Conservation (phyloP, 2,113 vertebrate genomes). For the Camelus dromedarius region DNA sequence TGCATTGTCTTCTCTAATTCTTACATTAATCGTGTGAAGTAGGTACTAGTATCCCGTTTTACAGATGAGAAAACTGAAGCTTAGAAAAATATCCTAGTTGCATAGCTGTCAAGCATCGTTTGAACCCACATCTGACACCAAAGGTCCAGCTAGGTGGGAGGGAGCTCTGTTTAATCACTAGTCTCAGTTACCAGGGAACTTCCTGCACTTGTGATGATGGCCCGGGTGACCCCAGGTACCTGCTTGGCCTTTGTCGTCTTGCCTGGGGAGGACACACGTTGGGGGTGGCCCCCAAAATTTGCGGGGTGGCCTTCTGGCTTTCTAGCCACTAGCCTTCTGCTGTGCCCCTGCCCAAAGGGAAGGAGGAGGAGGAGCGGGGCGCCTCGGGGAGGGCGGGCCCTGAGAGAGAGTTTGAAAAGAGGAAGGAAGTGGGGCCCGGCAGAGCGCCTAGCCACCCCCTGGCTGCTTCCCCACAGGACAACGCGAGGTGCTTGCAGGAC, state of each 20-base stretch:
- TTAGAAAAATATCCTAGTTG: neutral
- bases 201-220: neutral
- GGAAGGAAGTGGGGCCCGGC: slow-evolving; percentile 88
- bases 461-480: slow-evolving; percentile 57
- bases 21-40: neutral
- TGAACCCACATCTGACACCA: neutral
- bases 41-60: neutral
- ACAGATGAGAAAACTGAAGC: neutral
- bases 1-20: neutral
- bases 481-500: neutral
- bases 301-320: neutral
- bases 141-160: rapidly evolving
- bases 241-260: neutral
- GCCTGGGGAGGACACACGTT: neutral
- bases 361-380: slow-evolving; percentile 12
- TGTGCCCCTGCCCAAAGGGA: neutral
- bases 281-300: neutral
- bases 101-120: neutral
- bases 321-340: neutral
- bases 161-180: neutral
- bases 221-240: neutral
- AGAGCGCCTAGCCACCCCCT: slow-evolving; percentile 69
- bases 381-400: slow-evolving; percentile 73
- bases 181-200: neutral
- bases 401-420: slow-evolving; percentile 84